Evolutionary conservation across 2,888 invertebrate genomes (phyloP).

Genomic region (Temnothorax rugatulus): DNA sequence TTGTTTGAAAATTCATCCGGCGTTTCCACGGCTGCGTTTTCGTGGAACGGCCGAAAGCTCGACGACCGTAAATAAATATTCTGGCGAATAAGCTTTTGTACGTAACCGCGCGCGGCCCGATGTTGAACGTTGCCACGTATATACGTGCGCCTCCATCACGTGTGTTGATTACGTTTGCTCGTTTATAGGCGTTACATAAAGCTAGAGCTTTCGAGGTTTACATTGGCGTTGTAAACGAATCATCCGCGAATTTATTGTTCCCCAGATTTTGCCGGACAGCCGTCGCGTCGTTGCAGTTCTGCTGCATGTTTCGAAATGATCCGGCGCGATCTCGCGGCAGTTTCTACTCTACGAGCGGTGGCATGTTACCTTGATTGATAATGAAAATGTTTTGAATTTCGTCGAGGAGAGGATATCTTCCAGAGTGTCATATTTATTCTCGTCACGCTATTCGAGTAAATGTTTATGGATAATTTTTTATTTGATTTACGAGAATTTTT

Average conservation of each 20-base stretch:
- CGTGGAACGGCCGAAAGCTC: conserved; percentile 30
- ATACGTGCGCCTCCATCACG: background rate
- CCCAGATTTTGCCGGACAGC: background rate
- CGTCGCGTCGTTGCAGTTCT: background rate
- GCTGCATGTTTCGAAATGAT: background rate
- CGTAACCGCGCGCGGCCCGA: conserved; percentile 13
- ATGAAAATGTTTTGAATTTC: background rate
- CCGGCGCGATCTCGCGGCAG: background rate
- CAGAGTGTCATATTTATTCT: background rate
- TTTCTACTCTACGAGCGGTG: background rate
- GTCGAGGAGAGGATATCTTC: background rate
- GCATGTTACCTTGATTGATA: conserved; percentile 7
- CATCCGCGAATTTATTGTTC: conserved; percentile 46
- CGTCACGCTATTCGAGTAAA: background rate
- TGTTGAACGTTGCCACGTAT: background rate
- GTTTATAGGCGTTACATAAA: conserved; percentile 37
- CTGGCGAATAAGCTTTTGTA: conserved; percentile 60
- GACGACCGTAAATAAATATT: conserved; percentile 62
- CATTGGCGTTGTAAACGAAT: conserved; percentile 32
- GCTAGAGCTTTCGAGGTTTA: conserved; percentile 3
- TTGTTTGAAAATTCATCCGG: conserved; percentile 72
- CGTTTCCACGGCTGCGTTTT: conserved; percentile 54
- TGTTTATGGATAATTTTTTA: background rate
- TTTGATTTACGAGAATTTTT: background rate
- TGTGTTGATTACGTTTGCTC: conserved; percentile 8